Evolutionary conservation across 2,888 invertebrate species (phyloP).

Genomic region (Dascillus cervinus): DNA sequence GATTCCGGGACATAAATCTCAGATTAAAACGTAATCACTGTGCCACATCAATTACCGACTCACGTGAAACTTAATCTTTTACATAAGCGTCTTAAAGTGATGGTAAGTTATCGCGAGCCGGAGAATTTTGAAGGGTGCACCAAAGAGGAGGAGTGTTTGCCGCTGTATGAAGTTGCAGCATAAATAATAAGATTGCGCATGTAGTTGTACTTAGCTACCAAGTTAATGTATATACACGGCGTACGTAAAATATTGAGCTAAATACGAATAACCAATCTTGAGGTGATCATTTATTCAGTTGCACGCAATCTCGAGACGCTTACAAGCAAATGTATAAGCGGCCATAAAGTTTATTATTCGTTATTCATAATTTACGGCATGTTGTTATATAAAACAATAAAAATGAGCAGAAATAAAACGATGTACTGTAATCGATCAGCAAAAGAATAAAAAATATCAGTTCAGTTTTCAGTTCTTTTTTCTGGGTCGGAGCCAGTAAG

Average conservation of each 20-base stretch:
- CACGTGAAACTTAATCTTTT: slow-evolving; percentile 20
- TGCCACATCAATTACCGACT: slow-evolving; percentile 16
- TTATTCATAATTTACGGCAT: slow-evolving; percentile 21
- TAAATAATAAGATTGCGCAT: slow-evolving; percentile 33
- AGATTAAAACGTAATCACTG: too few relatives aligned
- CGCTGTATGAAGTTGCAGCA: slow-evolving; percentile 23
- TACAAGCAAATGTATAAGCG: slow-evolving; percentile 22
- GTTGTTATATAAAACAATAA: slow-evolving; percentile 16
- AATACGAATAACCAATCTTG: slow-evolving; percentile 24
- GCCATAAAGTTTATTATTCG: slow-evolving; percentile 19
- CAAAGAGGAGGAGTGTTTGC: too few relatives aligned
- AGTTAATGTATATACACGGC: slow-evolving; percentile 31
- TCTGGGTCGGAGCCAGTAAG: slow-evolving; percentile 32
- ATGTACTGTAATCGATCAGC: slow-evolving; percentile 27
- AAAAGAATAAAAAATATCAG: slow-evolving; percentile 27
- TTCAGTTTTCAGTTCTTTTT: slow-evolving; percentile 25
- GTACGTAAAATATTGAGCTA: slow-evolving; percentile 36
- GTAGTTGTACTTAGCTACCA: slow-evolving; percentile 38
- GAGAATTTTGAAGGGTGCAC: too few relatives aligned
- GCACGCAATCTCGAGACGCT: slow-evolving; percentile 17
- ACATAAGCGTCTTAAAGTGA: slow-evolving; percentile 15
- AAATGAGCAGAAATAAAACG: too few relatives aligned
- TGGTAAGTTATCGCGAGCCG: too few relatives aligned
- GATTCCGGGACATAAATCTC: too few relatives aligned
- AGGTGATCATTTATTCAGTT: slow-evolving; percentile 13